Evolutionary conservation across 35 echinoderm and acorn worm species (phyloP).

Genomic region (Chiridota heheva): DNA sequence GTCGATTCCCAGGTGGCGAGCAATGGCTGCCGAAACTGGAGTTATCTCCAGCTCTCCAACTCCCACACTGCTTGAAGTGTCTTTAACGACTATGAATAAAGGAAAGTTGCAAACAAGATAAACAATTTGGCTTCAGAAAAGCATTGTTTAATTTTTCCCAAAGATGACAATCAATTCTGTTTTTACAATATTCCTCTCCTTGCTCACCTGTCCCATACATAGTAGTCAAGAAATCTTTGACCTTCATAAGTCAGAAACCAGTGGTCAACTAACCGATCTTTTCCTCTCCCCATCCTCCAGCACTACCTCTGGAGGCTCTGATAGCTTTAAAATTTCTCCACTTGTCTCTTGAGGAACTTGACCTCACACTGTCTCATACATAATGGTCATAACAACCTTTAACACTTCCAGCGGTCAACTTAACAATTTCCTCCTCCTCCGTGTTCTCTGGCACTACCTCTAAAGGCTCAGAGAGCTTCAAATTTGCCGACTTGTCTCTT

Average conservation of each 20-base stretch:
- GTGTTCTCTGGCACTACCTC: not conserved
- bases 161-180: not conserved
- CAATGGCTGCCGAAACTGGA: conserved; percentile 93
- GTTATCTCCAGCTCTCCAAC: conserved; percentile 98
- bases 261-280: not conserved
- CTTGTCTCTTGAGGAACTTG: not conserved
- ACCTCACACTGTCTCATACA: too few species aligned
- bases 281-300: too few species aligned
- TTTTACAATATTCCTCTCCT: too few species aligned
- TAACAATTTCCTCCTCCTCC: too few species aligned
- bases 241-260: too few species aligned
- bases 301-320: not conserved
- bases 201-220: too few species aligned
- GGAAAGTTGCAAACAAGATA: conserved; percentile 13
- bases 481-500: not conserved
- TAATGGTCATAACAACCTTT: not conserved
- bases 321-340: too few species aligned
- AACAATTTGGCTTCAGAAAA: not conserved
- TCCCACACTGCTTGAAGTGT: conserved; percentile 70
- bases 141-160: not conserved
- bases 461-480: not conserved
- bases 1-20: conserved; percentile 95
- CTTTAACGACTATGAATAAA: conserved; percentile 69
- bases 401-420: not conserved
- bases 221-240: not conserved